Conservation (phyloP, 1,140 invertebrate genomes). For the Drosophila kohkoa region DNA sequence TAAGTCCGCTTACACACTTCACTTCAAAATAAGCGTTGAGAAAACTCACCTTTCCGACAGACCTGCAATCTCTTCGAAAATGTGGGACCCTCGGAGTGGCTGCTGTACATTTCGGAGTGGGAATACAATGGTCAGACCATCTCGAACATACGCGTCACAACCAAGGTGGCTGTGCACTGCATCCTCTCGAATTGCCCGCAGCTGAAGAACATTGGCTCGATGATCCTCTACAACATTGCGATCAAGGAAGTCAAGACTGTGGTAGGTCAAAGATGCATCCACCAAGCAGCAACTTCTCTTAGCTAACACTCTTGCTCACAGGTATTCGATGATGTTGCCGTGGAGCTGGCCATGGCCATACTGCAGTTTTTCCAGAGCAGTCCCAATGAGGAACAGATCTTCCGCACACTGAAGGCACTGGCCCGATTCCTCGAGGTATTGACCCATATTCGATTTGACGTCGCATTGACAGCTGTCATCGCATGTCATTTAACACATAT, state of each 20-base stretch:
- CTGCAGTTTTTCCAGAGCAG: slow-evolving; percentile 94
- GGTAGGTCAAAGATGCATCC: slow-evolving; percentile 86
- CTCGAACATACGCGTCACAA: slow-evolving; percentile 95
- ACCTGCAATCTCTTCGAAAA: slow-evolving; percentile 96
- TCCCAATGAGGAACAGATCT: slow-evolving; percentile 92
- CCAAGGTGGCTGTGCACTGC: slow-evolving; percentile 95
- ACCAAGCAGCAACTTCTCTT: background rate
- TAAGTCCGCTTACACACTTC: slow-evolving; percentile 81
- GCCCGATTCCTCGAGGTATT: slow-evolving; percentile 91
- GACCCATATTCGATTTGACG: slow-evolving; percentile 65
- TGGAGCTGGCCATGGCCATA: slow-evolving; percentile 96
- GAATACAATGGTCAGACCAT: slow-evolving; percentile 89
- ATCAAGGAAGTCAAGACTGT: slow-evolving; percentile 98
- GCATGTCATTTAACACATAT: slow-evolving; percentile 37
- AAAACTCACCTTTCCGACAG: slow-evolving; percentile 84
- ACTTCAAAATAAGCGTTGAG: slow-evolving; percentile 33
- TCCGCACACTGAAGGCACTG: slow-evolving; percentile 91
- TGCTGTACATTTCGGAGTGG: slow-evolving; percentile 97
- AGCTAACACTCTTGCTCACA: slow-evolving; percentile 74
- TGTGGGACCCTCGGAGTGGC: slow-evolving; percentile 95
- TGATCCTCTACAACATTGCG: slow-evolving; percentile 95
- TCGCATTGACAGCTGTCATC: slow-evolving; percentile 64
- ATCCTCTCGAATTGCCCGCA: slow-evolving; percentile 90
- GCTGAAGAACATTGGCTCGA: slow-evolving; percentile 92
- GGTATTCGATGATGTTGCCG: slow-evolving; percentile 97